Base-by-base conservation (phyloP, 2,797 vertebrate genomes). In the Phaenicophaeus curvirostris region DNA sequence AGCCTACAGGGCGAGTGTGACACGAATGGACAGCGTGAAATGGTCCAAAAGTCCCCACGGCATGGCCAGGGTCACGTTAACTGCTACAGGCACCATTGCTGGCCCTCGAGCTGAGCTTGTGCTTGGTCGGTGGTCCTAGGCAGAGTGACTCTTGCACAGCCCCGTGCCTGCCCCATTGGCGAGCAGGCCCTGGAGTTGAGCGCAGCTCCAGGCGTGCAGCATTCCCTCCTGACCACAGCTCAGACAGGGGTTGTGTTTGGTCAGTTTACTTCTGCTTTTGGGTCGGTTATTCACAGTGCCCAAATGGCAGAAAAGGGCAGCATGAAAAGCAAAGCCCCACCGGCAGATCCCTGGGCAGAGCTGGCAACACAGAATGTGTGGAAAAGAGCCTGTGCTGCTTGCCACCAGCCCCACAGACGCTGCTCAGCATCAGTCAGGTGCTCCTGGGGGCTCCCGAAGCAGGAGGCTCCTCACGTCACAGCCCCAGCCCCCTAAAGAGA, bases 31-130 rank as follows among this genome's bases (percentile, higher is more conserved):
- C 75, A 84, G 76, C 65, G 13, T 90, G 82, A 92, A 84, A 93
- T 87, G 86, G 94, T 95, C 94, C 87, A 0, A 81, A 95, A 92
- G 2, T 6, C 87, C 89, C 84, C 50, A 1, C 83, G 74, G 69
- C 27, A 37, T 17, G 44, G 81, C 84, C 62, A 76, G 94, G 94
- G 89, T 65, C 35, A 4, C 6, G 1, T 61, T 86, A 94, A 91
- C 94, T 96, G 96, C 94, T 96, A 94, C 93, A 93, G 83, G 63
- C 95, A 94, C 90, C 95, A 89, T 95, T 93, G 89, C 93, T 93
- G 84, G 93, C 67, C n/a, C 91, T 39, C 0, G 8, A 93, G 77
- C 88, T 13, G 85, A 92, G 79, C 54, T 61, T 71, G 74, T 68
- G 61, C 75, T 82, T 71, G 87, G 87, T 84, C 92, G 87, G 69